Percentiles rank a stretch among this genome's conserved stretches.
These are phyloP conservation scores for Chunga burmeisteri DNA, from an alignment of 2,113 vertebrate genomes.

Conservation along the genomic window DNA sequence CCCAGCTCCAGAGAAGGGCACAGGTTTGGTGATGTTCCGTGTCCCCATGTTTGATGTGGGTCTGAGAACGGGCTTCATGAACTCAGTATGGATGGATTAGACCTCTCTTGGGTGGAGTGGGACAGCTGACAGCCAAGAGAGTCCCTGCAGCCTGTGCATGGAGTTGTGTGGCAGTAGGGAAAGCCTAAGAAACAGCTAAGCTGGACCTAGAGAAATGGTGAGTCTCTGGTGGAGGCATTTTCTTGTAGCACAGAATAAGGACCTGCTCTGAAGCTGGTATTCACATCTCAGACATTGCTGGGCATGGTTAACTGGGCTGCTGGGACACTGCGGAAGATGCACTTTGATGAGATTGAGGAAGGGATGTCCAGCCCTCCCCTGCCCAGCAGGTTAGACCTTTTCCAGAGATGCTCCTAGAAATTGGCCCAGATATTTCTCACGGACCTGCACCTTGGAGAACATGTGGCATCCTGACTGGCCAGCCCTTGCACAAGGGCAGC, in stretches of 20 bases:
- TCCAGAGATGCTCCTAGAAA: neutral
- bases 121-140: neutral
- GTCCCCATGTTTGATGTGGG: neutral
- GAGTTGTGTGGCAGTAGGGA: neutral
- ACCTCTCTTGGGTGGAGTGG: neutral
- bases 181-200: neutral
- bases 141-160: neutral
- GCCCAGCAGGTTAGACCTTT: neutral
- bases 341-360: neutral
- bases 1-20: neutral
- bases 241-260: neutral
- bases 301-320: neutral
- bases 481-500: neutral
- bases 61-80: neutral
- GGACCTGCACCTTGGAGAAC: neutral
- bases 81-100: accelerated
- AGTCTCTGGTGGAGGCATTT: neutral
- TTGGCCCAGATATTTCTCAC: neutral
- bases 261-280: neutral
- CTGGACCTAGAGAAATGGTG: neutral
- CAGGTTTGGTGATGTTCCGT: neutral
- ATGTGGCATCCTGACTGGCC: neutral
- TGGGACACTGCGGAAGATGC: neutral
- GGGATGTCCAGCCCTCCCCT: neutral
- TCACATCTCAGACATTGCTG: neutral